Base-by-base conservation (phyloP, 2,888 invertebrate species). In the Sphinx pinastri region DNA sequence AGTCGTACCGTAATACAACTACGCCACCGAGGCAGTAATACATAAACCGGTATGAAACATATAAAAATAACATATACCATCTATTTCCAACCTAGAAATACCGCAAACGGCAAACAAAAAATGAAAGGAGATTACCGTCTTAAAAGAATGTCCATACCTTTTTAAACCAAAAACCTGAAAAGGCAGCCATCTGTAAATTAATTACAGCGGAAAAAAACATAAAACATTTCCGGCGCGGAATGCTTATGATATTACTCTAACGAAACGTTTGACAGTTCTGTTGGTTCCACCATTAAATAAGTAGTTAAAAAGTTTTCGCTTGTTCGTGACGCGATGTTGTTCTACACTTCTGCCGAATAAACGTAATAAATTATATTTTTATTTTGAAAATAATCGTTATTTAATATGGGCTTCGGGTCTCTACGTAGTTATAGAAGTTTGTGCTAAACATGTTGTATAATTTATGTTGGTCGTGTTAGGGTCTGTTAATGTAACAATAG, bases 201-300 rank as follows among this genome's bases (percentile, higher is more conserved):
- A 38, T 59, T 59, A n/a, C 58, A 8, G 8, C 58, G 16, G n/a
- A 45, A 60, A 60, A 38, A 47, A 63, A 60, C 14, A 3, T 38
- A 10, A 60, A 47, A 14, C 19, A 12, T 19, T 19, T 60, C 45
- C 45, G n/a, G 14, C 11, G 11, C 14, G 47, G 14, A 63, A 63
- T 1, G 60, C 60, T 63, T 47, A 12, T 16, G 16, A 60, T 47
- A 19, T 19, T 16, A 63, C 47, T 63, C 12, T 19, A 63, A 47
- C 45, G 60, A 47, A 6, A 63, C 16, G 60, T 63, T 63, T 63
- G 60, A 63, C 60, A 63, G 49, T 63, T 45, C 45, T n/a, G 45
- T 63, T 25, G 49, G 49, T 49, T 63, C 47, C 16, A 19, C 63
- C 63, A 49, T 63, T 49, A 63, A 63, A 63, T 49, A 63, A 19